These are phyloP conservation scores for Caretta caretta DNA, from an alignment of 2,113 vertebrate species.

Conservation along the genomic window DNA sequence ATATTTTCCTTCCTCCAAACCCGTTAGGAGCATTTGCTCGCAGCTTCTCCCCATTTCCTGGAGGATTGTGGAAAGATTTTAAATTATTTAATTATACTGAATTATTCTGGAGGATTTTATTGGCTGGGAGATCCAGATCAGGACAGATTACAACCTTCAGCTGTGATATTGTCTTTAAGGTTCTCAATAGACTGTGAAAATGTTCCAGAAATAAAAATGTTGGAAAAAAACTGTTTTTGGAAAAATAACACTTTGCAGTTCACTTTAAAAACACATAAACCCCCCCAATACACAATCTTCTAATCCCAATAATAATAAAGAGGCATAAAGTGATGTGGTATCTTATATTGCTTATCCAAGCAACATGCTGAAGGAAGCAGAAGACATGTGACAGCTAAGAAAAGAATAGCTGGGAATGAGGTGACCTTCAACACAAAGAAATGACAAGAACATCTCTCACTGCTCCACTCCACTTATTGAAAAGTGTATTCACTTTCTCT, in stretches of 20 bases:
- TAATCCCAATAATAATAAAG: neutral
- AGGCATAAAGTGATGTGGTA: constrained; percentile 1
- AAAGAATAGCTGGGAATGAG: neutral
- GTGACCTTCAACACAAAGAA: neutral
- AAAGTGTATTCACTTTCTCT: neutral
- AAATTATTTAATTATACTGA: neutral
- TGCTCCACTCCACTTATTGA: neutral
- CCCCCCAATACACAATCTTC: neutral
- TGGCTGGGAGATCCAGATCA: neutral
- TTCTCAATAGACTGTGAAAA: neutral
- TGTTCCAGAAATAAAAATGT: neutral
- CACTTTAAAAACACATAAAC: neutral
- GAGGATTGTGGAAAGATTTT: neutral
- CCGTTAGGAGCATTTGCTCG: neutral
- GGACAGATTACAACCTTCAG: neutral
- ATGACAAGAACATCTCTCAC: neutral
- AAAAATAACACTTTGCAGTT: neutral
- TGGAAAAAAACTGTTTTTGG: neutral
- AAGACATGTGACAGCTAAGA: neutral
- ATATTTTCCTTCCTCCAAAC: neutral
- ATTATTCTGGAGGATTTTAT: neutral
- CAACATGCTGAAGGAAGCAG: neutral
- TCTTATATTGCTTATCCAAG: neutral
- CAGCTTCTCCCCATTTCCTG: neutral
- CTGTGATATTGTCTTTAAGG: neutral